phyloP scores from a whole-genome alignment of 2,797 vertebrate genomes.

The Cetoscarus ocellatus region DNA sequence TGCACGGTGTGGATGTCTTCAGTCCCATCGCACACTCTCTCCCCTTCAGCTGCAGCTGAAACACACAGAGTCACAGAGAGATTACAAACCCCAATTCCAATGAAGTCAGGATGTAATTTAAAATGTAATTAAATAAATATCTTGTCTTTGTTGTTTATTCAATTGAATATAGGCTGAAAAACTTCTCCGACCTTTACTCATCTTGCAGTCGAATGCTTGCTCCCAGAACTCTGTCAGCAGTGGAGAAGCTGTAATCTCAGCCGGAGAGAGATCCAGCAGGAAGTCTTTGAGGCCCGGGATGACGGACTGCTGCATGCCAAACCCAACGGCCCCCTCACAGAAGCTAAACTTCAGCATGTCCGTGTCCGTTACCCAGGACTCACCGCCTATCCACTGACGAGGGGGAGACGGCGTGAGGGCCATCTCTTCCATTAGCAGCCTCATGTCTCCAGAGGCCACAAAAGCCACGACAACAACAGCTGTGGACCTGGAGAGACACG shows the following conservation, averaged over 20 bases:
- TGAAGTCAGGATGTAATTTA: too few species aligned
- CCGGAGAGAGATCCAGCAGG: background rate
- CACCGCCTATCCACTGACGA: slow-evolving; percentile 4
- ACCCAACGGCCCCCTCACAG: background rate
- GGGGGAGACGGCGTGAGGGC: background rate
- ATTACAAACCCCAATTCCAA: too few species aligned
- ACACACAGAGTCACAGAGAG: background rate
- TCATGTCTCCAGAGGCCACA: background rate
- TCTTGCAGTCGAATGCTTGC: background rate
- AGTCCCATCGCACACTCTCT: background rate
- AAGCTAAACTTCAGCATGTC: background rate
- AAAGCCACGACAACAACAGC: slow-evolving; percentile 1
- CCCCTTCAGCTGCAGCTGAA: background rate
- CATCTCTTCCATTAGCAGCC: background rate
- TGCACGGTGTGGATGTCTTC: background rate
- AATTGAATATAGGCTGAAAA: too few species aligned
- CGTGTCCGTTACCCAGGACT: background rate
- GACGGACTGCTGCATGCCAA: background rate
- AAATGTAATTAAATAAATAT: too few species aligned
- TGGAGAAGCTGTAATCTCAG: background rate
- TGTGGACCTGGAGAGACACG: background rate
- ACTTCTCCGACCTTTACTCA: background rate
- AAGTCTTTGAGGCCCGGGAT: slow-evolving; percentile 2
- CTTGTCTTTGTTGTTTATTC: too few species aligned
- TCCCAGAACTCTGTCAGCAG: slow-evolving; percentile 1